These are phyloP conservation scores for Thinocorus orbignyianus DNA, from an alignment of 2,113 vertebrate genomes.

Conservation along the genomic window DNA sequence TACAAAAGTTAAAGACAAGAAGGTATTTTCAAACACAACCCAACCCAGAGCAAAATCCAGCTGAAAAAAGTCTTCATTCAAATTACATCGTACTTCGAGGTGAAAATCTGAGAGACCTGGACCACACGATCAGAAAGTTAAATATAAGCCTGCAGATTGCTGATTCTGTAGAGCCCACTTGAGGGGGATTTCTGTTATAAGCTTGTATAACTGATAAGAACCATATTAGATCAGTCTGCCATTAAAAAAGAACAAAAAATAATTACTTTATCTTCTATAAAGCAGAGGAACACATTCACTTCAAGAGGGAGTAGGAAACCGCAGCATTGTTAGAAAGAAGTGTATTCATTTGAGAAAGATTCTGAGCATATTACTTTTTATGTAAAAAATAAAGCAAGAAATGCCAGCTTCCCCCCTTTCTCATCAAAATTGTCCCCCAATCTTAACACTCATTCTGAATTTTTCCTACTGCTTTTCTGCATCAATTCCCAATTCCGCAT, in stretches of 20 bases:
- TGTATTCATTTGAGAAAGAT: not conserved
- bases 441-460: not conserved
- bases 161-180: not conserved
- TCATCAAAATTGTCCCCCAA: not conserved
- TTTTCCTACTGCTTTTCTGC: conserved; percentile 11
- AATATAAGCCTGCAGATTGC: conserved; percentile 1
- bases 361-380: not conserved
- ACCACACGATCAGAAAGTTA: not conserved
- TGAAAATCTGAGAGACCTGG: not conserved
- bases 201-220: not conserved
- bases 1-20: not conserved
- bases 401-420: not conserved
- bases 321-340: not conserved
- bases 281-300: not conserved
- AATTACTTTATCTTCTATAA: not conserved
- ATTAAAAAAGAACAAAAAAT: not conserved
- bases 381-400: not conserved
- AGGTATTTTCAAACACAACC: not conserved
- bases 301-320: not conserved
- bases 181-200: conserved; percentile 3
- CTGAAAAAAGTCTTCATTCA: not conserved
- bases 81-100: not conserved
- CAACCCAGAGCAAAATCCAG: not conserved
- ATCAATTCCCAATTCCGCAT: not conserved
- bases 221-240: not conserved